Conservation (phyloP, 1,140 invertebrate genomes). For the Drosophila elegans region DNA sequence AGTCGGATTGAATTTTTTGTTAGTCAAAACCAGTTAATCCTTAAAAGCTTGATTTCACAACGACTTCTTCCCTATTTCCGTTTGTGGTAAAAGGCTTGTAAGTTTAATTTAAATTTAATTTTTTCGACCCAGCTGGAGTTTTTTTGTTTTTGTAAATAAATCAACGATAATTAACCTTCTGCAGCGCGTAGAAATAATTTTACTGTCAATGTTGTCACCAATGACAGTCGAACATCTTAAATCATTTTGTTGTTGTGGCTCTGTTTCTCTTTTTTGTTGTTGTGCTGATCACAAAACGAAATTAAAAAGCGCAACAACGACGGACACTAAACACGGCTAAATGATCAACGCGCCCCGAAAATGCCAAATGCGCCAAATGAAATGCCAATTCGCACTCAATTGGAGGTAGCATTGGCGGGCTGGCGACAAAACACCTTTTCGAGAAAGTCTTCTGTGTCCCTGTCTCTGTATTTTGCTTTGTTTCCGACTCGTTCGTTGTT, state of each 20-base stretch:
- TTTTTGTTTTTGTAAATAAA: conserved; percentile 73
- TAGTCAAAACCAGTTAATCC: conserved; percentile 27
- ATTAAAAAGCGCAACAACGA: conserved; percentile 71
- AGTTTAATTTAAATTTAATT: conserved; percentile 18
- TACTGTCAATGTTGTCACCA: conserved; percentile 80
- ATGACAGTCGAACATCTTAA: conserved; percentile 82
- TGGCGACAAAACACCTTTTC: conserved; percentile 71
- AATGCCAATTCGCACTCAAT: conserved; percentile 81
- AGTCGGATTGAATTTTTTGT: conserved; percentile 9
- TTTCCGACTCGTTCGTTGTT: background rate
- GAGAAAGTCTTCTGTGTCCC: conserved; percentile 16
- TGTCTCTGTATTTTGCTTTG: background rate
- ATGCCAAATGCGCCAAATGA: conserved; percentile 80
- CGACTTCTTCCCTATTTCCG: conserved; percentile 1
- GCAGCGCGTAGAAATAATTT: conserved; percentile 79
- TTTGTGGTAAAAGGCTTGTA: conserved; percentile 4
- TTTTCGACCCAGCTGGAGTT: conserved; percentile 27
- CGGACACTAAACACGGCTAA: conserved; percentile 77
- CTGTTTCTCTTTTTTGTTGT: conserved; percentile 17
- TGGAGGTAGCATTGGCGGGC: conserved; percentile 31
- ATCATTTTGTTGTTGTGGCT: conserved; percentile 69
- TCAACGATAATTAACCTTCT: conserved; percentile 82
- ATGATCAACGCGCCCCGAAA: conserved; percentile 70
- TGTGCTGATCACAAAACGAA: conserved; percentile 55
- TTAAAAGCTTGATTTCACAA: background rate